Conservation (phyloP, 2,113 vertebrate species). For the Cyphotilapia sp. region DNA sequence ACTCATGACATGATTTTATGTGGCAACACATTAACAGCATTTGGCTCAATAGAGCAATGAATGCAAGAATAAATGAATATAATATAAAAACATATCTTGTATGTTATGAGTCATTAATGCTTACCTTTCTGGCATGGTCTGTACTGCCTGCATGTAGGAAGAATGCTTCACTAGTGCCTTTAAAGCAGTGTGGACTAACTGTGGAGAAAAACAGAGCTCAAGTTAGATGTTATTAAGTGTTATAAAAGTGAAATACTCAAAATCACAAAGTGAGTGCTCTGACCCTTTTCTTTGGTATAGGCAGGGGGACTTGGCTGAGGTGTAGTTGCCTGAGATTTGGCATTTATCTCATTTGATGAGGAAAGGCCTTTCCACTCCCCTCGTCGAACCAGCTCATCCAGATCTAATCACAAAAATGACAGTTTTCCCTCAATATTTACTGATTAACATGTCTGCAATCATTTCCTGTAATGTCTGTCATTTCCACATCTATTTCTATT, state of each 20-base stretch:
- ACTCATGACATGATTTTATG: background rate
- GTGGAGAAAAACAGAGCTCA: background rate
- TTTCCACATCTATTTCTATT: background rate
- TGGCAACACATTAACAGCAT: background rate
- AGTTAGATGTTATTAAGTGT: background rate
- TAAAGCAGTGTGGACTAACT: constrained; percentile 35
- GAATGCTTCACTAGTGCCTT: background rate
- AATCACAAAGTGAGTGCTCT: background rate
- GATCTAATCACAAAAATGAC: constrained; percentile 37
- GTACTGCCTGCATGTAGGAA: background rate
- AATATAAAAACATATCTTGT: background rate
- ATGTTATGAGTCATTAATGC: background rate
- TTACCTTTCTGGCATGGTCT: constrained; percentile 29
- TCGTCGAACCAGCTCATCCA: constrained; percentile 60
- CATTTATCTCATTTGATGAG: constrained; percentile 2
- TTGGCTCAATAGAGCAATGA: background rate
- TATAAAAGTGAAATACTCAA: background rate
- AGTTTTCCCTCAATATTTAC: background rate
- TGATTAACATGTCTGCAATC: fast-evolving
- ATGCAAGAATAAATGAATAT: background rate
- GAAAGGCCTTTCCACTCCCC: constrained; percentile 42
- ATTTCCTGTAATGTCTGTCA: background rate
- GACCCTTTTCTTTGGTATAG: constrained; percentile 65
- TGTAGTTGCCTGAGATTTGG: background rate
- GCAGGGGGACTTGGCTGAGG: constrained; percentile 52